Percentiles rank a stretch among this genome's conserved stretches.
Evolutionary conservation across 2,113 vertebrate genomes (phyloP).

Genomic region (Ardeotis arabs): DNA sequence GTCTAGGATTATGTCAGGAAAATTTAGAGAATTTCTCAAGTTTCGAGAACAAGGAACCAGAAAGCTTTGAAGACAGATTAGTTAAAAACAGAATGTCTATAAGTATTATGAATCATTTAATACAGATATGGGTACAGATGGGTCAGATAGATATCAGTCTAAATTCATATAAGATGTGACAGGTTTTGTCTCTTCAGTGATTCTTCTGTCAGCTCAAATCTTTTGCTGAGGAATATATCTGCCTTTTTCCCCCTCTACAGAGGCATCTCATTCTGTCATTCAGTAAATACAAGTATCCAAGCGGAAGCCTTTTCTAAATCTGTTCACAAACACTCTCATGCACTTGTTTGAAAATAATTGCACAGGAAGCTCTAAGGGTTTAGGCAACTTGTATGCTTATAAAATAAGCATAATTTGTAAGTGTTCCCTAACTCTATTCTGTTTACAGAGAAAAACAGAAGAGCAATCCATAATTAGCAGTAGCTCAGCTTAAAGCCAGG

Average conservation of each 20-base stretch:
- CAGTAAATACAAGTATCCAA: conserved; percentile 33
- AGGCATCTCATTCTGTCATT: conserved; percentile 42
- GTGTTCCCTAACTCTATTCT: neutral
- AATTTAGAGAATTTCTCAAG: conserved; percentile 1
- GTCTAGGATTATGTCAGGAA: conserved; percentile 21
- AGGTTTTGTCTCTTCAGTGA: conserved; percentile 51
- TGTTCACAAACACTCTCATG: neutral
- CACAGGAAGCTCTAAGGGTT: neutral
- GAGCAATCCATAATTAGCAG: conserved; percentile 40
- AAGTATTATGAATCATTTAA: conserved; percentile 30
- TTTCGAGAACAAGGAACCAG: conserved; percentile 32
- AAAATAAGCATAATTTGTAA: neutral
- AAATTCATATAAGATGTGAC: conserved; percentile 43
- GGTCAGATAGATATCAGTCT: conserved; percentile 32
- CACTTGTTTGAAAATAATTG: neutral
- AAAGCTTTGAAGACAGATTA: conserved; percentile 49
- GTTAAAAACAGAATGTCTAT: conserved; percentile 24
- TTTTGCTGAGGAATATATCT: conserved; percentile 51
- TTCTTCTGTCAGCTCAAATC: conserved; percentile 52
- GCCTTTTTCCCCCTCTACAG: neutral
- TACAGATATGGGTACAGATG: conserved; percentile 26
- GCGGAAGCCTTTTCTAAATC: conserved; percentile 5
- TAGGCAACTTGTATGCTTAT: conserved; percentile 1
- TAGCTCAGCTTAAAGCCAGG: conserved; percentile 13
- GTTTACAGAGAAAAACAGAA: neutral